A percentile compares a stretch with the other conserved stretches of the same genome.
phyloP scores from a whole-genome alignment of 2,113 vertebrate species.

The Cisticola juncidis region DNA sequence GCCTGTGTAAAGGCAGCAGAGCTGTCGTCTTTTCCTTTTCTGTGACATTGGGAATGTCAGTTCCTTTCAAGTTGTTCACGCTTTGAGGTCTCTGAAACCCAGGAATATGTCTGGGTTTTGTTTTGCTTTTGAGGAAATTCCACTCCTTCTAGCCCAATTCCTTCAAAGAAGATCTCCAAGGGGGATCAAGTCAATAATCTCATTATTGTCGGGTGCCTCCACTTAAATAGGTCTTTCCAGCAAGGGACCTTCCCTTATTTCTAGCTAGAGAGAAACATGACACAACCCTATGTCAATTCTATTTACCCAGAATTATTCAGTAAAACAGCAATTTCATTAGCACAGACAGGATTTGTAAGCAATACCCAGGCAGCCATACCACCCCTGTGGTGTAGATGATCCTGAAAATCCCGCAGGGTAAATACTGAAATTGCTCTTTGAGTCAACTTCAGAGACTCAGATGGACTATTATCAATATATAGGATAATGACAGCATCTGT shows the following conservation, averaged over 20 bases:
- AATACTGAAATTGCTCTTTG: not conserved
- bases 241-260: not conserved
- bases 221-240: not conserved
- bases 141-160: not conserved
- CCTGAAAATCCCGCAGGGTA: not conserved
- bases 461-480: not conserved
- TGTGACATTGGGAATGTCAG: constrained; percentile 8
- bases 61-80: not conserved
- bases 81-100: constrained; percentile 20
- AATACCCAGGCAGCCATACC: not conserved
- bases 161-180: not conserved
- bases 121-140: constrained; percentile 36
- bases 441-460: not conserved
- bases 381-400: not conserved
- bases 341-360: not conserved
- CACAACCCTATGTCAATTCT: not conserved
- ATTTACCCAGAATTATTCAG: not conserved
- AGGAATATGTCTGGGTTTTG: not conserved
- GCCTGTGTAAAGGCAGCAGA: not conserved
- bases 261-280: not conserved
- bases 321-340: not conserved
- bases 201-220: not conserved
- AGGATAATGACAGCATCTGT: not conserved
- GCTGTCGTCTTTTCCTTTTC: not conserved
- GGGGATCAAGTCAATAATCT: not conserved